These are phyloP conservation scores for Anthopleura xanthogrammica DNA, from an alignment of 92 coral and sea anemone genomes.

Conservation along the genomic window DNA sequence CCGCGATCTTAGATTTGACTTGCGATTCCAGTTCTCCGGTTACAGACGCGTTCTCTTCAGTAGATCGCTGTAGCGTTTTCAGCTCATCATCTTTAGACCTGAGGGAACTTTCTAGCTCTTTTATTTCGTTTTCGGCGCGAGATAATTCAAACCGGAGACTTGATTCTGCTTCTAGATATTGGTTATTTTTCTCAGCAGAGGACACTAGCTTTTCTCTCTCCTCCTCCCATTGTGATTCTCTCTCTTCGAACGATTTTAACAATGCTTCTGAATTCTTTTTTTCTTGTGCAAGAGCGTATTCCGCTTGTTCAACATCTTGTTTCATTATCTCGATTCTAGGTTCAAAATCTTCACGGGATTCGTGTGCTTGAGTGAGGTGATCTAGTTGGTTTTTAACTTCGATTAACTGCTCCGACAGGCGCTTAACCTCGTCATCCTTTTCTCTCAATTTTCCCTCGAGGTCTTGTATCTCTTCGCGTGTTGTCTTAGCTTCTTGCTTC, in stretches of 20 bases:
- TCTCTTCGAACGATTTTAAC: conserved; percentile 62
- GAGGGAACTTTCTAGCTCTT: conserved; percentile 26
- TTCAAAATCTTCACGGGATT: conserved; percentile 38
- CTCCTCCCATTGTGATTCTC: conserved; percentile 61
- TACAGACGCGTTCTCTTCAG: conserved; percentile 27
- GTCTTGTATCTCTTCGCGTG: conserved; percentile 38
- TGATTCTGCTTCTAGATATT: conserved; percentile 1
- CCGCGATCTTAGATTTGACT: conserved; percentile 39
- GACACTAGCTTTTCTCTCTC: conserved; percentile 43
- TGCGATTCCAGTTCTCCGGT: conserved; percentile 31
- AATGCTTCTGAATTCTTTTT: conserved; percentile 51
- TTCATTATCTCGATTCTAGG: conserved; percentile 31
- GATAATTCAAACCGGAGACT: conserved; percentile 34
- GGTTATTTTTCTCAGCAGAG: neutral
- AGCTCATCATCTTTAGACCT: conserved; percentile 39
- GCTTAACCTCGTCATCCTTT: conserved; percentile 51
- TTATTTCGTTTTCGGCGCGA: conserved; percentile 37
- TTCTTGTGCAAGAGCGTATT: conserved; percentile 45
- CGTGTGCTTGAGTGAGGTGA: conserved; percentile 42
- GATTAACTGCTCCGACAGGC: conserved; percentile 29
- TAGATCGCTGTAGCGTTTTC: conserved; percentile 2
- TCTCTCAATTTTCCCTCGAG: conserved; percentile 54
- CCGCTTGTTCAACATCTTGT: conserved; percentile 59
- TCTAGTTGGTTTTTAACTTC: conserved; percentile 52
- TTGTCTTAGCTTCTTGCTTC: conserved; percentile 35